These are phyloP conservation scores for Mormyrus proboscirostris DNA, from an alignment of 2,797 vertebrate genomes.

Conservation along the genomic window DNA sequence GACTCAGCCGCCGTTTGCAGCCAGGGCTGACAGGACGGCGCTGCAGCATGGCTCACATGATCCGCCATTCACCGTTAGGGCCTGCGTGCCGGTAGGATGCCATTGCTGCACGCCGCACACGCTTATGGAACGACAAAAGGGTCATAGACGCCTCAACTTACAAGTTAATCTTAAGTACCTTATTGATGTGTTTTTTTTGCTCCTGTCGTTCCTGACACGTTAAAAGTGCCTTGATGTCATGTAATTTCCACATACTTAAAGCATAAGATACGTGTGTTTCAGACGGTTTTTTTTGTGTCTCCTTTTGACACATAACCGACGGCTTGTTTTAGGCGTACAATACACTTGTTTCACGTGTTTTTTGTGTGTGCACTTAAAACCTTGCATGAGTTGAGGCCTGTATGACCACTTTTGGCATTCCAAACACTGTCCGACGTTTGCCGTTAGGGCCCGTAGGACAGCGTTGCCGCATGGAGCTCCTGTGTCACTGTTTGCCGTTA, in stretches of 20 bases:
- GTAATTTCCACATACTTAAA: background rate
- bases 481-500: background rate
- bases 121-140: background rate
- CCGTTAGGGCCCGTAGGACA: background rate
- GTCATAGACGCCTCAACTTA: background rate
- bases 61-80: constrained; percentile 21
- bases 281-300: background rate
- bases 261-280: background rate
- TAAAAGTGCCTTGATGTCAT: background rate
- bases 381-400: background rate
- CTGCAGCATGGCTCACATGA: constrained; percentile 10
- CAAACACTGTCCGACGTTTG: background rate
- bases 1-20: constrained; percentile 57
- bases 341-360: background rate
- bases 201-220: background rate
- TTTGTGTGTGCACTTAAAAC: background rate
- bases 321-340: background rate
- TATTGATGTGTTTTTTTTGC: background rate
- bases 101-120: constrained; percentile 9
- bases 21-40: constrained; percentile 30
- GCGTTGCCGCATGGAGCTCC: too few species aligned
- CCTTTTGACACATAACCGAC: background rate
- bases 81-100: background rate
- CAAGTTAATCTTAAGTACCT: background rate
- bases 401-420: background rate